phyloP scores from a whole-genome alignment of 1,140 invertebrate species.

The Pinna nobilis region DNA sequence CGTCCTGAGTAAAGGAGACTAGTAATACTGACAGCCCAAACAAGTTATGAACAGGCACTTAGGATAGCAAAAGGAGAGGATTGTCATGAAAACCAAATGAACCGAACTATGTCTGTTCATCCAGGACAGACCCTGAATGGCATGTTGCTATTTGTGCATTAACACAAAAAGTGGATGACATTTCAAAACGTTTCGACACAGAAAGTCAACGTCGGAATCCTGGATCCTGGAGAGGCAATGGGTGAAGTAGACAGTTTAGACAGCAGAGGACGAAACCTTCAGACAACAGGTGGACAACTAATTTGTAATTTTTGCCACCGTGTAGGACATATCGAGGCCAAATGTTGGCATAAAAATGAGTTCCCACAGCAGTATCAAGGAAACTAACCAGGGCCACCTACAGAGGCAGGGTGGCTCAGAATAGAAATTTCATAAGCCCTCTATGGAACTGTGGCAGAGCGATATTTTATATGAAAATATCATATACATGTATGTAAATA shows the following conservation, averaged over 20 bases:
- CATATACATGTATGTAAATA: too few relatives aligned
- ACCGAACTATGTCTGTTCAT: neutral
- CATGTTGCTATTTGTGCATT: too few relatives aligned
- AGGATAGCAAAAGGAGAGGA: conserved; percentile 5
- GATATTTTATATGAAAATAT: too few relatives aligned
- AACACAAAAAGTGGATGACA: too few relatives aligned
- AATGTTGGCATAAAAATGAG: too few relatives aligned
- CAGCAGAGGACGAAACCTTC: neutral
- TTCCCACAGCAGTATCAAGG: neutral
- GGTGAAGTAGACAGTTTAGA: neutral
- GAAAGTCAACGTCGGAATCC: neutral
- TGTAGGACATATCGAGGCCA: neutral
- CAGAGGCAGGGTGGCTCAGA: neutral
- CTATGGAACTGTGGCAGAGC: too few relatives aligned
- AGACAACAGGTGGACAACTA: conserved; percentile 17
- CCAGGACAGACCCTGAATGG: neutral
- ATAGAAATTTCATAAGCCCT: neutral
- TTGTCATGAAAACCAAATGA: neutral
- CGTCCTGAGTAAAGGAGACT: conserved; percentile 14
- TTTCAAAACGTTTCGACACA: too few relatives aligned
- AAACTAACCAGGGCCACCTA: neutral
- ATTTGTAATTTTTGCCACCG: conserved; percentile 17
- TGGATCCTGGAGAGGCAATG: neutral
- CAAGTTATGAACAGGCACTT: neutral
- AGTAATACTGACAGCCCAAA: neutral